Conservation (phyloP, 1,140 invertebrate species). For the Macrobrachium nipponense region DNA sequence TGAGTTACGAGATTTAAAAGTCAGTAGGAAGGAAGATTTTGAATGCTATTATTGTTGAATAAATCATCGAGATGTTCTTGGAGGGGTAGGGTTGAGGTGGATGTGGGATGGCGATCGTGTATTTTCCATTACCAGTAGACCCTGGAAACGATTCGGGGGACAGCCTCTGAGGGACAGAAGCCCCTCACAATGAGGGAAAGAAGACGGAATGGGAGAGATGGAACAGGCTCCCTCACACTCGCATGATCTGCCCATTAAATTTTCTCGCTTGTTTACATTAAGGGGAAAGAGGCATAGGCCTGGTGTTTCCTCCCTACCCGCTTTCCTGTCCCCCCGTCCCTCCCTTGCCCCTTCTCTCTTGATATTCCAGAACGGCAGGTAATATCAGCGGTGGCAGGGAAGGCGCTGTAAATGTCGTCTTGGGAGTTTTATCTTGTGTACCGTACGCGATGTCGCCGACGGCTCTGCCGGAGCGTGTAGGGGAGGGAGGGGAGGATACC, state of each 20-base stretch:
- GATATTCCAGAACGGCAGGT: not conserved
- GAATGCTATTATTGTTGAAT: too few relatives aligned
- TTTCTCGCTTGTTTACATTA: slow-evolving; percentile 29
- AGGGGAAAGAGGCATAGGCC: slow-evolving; percentile 3
- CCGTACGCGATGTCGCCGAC: not conserved
- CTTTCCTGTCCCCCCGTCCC: not conserved
- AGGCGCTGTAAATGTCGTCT: not conserved
- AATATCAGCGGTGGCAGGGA: not conserved
- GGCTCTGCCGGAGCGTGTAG: too few relatives aligned
- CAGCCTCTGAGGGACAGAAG: not conserved
- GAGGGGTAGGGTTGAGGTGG: too few relatives aligned
- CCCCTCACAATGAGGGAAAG: too few relatives aligned
- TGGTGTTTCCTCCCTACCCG: not conserved
- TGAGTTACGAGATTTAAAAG: too few relatives aligned
- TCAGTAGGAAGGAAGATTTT: too few relatives aligned
- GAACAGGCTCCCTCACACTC: not conserved
- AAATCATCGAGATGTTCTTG: too few relatives aligned
- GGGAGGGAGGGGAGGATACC: too few relatives aligned
- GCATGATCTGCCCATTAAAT: slow-evolving; percentile 31
- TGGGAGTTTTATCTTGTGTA: slow-evolving; percentile 19
- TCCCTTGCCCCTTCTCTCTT: not conserved
- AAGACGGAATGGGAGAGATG: too few relatives aligned
- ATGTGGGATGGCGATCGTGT: too few relatives aligned
- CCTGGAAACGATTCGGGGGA: not conserved
- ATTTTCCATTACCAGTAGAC: too few relatives aligned